Conservation (phyloP, 92 coral and sea anemone species). For the Epizoanthus rinbou region DNA sequence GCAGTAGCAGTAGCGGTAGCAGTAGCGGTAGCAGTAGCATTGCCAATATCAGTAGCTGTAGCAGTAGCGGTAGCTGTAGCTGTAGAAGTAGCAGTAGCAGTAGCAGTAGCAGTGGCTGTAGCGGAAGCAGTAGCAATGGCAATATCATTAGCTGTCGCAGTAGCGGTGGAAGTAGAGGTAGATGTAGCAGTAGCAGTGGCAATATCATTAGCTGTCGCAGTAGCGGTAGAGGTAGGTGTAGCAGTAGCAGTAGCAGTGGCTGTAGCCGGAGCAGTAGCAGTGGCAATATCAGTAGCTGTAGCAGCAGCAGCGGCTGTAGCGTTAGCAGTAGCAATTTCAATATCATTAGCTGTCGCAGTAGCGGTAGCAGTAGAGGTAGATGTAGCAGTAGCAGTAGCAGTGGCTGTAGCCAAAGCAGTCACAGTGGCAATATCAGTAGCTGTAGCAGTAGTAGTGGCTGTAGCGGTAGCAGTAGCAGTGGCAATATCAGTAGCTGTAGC, state of each 20-base stretch:
- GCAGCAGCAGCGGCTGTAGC: neutral
- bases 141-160: too few species aligned
- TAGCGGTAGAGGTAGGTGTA: neutral
- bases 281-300: neutral
- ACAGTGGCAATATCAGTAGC: constrained; percentile 15
- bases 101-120: too few species aligned
- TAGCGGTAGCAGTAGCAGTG: constrained; percentile 22
- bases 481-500: constrained; percentile 15
- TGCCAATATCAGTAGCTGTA: neutral
- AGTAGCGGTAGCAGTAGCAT: neutral
- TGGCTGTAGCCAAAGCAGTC: constrained; percentile 2
- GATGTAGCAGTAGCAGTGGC: neutral
- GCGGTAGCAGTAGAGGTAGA: neutral
- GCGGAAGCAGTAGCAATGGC: too few species aligned
- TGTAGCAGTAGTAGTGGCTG: too few species aligned
- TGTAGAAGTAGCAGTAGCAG: neutral
- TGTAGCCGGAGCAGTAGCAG: too few species aligned
- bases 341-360: neutral
- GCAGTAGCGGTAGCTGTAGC: neutral
- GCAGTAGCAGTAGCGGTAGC: neutral
- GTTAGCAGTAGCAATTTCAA: too few species aligned
- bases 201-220: neutral
- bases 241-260: too few species aligned
- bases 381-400: too few species aligned
- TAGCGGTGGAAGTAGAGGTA: neutral